A percentile compares a stretch with the other conserved stretches of the same genome.
phyloP scores from a whole-genome alignment of 2,797 vertebrate genomes.

The Apogon talboti region DNA sequence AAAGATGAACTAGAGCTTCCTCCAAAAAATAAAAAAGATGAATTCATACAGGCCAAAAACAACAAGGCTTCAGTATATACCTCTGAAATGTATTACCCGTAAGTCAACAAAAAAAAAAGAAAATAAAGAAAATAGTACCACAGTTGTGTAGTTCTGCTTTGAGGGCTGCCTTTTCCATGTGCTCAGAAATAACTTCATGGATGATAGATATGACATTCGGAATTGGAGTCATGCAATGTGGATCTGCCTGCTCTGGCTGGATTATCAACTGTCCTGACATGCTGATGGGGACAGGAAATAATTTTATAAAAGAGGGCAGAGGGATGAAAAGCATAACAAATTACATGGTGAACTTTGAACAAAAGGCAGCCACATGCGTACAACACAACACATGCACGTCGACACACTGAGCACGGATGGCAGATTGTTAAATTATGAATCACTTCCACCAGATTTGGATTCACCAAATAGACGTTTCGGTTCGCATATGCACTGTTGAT shows the following conservation, averaged over 20 bases:
- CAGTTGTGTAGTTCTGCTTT: no score
- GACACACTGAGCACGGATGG: background rate
- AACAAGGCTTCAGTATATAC: background rate
- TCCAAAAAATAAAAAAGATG: background rate
- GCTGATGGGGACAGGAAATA: background rate
- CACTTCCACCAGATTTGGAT: background rate
- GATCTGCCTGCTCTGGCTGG: background rate
- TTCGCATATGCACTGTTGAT: constrained; percentile 14
- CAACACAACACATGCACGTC: background rate
- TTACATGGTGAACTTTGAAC: background rate
- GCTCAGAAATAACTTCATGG: background rate
- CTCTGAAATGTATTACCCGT: no score
- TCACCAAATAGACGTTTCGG: background rate
- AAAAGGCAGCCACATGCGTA: background rate
- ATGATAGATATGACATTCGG: background rate
- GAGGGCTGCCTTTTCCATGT: no score
- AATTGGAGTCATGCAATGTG: no score
- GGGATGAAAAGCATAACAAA: background rate
- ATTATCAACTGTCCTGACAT: background rate
- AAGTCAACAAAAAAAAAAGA: no score
- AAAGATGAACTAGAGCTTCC: background rate
- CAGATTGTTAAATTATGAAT: background rate
- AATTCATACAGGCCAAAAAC: background rate
- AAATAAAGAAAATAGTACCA: background rate
- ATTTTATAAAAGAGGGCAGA: background rate